Evolutionary conservation across 2,797 vertebrate species (phyloP).

Genomic region (Mus minutoides): DNA sequence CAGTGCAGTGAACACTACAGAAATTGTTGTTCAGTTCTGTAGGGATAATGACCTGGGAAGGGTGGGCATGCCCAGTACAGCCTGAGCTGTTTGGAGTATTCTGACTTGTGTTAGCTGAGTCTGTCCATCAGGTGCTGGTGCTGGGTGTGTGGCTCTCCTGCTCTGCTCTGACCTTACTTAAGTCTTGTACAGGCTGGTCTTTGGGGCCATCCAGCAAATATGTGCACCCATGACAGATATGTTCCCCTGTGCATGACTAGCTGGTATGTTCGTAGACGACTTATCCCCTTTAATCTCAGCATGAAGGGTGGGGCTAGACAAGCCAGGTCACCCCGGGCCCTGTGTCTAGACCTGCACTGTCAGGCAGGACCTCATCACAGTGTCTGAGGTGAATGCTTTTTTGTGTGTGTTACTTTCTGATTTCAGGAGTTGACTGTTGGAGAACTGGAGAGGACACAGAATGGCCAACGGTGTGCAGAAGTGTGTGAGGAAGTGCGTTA

Average conservation of each 20-base stretch:
- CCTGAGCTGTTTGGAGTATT: not conserved
- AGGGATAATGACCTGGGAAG: not conserved
- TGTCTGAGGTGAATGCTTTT: not conserved
- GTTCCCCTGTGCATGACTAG: rapidly evolving
- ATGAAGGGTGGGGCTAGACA: rapidly evolving
- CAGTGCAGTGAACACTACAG: too few species aligned
- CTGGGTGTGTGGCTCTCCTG: rapidly evolving
- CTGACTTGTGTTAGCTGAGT: not conserved
- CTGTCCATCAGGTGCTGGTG: not conserved
- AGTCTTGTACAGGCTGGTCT: not conserved
- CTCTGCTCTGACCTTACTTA: not conserved
- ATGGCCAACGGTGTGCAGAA: not conserved
- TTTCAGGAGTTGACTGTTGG: slow-evolving; percentile 76
- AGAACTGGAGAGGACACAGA: slow-evolving; percentile 26
- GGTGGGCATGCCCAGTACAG: not conserved
- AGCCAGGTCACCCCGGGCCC: rapidly evolving
- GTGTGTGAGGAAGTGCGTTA: not conserved
- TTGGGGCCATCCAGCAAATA: not conserved
- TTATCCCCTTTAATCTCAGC: not conserved
- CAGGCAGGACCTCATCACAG: not conserved
- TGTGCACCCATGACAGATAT: not conserved
- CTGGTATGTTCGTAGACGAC: not conserved
- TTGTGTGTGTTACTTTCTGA: slow-evolving; percentile 69
- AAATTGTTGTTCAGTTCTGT: too few species aligned
- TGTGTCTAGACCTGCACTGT: not conserved